Conservation (phyloP, 2,888 invertebrate species). For the Dendrolimus pini region DNA sequence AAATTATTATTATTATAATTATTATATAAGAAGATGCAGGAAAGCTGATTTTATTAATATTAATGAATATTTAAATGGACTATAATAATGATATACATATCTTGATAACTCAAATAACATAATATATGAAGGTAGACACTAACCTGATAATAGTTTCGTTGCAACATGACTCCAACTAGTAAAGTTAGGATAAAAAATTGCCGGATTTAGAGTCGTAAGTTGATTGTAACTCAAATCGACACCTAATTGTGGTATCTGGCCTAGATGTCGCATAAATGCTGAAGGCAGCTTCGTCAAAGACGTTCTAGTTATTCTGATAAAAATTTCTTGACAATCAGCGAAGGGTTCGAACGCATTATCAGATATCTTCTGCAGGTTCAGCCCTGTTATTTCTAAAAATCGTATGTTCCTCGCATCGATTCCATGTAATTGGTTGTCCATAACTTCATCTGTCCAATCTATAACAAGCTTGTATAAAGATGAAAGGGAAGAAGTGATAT, state of each 20-base stretch:
- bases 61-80: too few species aligned
- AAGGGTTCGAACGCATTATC: conserved; percentile 86
- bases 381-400: conserved; percentile 87
- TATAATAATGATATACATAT: too few species aligned
- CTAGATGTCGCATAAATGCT: conserved; percentile 85
- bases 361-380: conserved; percentile 83
- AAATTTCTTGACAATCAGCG: conserved; percentile 84
- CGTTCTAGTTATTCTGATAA: conserved; percentile 86
- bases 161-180: conserved; percentile 92
- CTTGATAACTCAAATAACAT: too few species aligned
- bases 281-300: conserved; percentile 87
- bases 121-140: conserved; percentile 20
- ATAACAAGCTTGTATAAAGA: conserved; percentile 85
- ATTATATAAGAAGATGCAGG: too few species aligned
- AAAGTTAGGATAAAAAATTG: conserved; percentile 90
- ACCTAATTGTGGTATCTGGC: conserved; percentile 86
- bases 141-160: conserved; percentile 89
- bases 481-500: conserved; percentile 82
- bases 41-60: too few species aligned
- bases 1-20: too few species aligned
- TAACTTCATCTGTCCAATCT: conserved; percentile 83
- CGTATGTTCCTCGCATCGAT: conserved; percentile 87
- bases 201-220: conserved; percentile 86
- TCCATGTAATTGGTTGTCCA: conserved; percentile 86
- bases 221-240: conserved; percentile 90